Conservation (phyloP, 2,113 vertebrate species). For the Rynchops niger region DNA sequence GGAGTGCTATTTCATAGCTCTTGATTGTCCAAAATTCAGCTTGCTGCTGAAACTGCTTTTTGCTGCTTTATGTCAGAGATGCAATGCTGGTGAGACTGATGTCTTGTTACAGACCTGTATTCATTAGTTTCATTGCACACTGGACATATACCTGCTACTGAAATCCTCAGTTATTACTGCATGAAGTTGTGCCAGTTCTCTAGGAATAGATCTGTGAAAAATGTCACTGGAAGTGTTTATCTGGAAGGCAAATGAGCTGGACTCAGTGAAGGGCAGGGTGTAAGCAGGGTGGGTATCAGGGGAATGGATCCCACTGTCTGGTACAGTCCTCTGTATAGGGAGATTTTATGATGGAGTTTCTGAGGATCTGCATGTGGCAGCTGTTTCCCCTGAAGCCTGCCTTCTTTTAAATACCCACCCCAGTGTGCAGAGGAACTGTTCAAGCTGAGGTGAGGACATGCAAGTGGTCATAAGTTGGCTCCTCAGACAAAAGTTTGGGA, state of each 20-base stretch:
- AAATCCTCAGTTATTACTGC: background rate
- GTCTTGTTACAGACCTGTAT: background rate
- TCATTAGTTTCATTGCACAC: background rate
- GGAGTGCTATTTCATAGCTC: background rate
- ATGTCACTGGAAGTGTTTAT: background rate
- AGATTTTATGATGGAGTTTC: background rate
- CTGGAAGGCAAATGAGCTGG: background rate
- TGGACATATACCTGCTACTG: background rate
- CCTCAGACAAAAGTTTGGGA: background rate
- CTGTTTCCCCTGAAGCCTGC: background rate
- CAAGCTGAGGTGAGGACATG: background rate
- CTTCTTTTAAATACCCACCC: background rate
- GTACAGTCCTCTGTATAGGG: background rate
- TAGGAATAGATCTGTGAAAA: background rate
- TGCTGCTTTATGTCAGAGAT: background rate
- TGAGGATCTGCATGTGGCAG: background rate
- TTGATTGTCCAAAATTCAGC: background rate
- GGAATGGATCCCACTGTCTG: background rate
- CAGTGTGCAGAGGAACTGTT: background rate
- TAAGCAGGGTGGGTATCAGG: background rate
- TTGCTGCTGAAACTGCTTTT: background rate
- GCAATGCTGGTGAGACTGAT: background rate
- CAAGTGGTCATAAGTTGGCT: background rate
- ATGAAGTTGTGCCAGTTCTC: background rate
- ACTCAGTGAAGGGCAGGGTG: background rate